Evolutionary conservation across 2,888 invertebrate genomes (phyloP).

Genomic region (Poecilus cupreus): DNA sequence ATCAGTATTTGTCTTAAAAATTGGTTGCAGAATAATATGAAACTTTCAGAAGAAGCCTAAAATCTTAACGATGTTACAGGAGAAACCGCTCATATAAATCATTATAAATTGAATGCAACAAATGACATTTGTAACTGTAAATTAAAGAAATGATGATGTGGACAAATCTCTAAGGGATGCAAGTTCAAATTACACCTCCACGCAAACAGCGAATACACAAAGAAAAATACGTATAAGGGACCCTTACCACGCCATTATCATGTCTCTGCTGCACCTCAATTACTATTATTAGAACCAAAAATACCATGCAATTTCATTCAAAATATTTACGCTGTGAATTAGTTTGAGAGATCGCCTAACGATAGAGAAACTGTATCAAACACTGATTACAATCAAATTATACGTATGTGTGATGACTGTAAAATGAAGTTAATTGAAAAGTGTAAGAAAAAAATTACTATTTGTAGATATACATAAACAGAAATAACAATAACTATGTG

Average conservation of each 20-base stretch:
- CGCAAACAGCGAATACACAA: not conserved
- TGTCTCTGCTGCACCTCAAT: conserved; percentile 50
- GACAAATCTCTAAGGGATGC: conserved; percentile 14
- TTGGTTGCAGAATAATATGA: no score
- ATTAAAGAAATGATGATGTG: not conserved
- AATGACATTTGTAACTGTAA: conserved; percentile 9
- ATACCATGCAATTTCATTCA: conserved; percentile 57
- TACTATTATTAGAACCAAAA: conserved; percentile 56
- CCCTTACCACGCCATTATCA: conserved; percentile 51
- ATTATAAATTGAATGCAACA: not conserved
- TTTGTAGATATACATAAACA: not conserved
- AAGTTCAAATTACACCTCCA: conserved; percentile 34
- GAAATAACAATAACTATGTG: not conserved
- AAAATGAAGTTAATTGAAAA: conserved; percentile 1
- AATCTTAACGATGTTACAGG: no score
- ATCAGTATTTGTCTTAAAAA: no score
- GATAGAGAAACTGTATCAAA: conserved; percentile 32
- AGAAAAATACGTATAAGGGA: not conserved
- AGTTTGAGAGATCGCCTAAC: conserved; percentile 15
- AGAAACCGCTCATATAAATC: not conserved
- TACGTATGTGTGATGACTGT: conserved; percentile 36
- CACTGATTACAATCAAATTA: conserved; percentile 43
- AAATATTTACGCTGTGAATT: conserved; percentile 49
- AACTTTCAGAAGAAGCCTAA: no score
- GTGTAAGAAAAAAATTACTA: conserved; percentile 2